Base-by-base conservation (phyloP, 2,113 vertebrate species). In the Megaceryle maxima region DNA sequence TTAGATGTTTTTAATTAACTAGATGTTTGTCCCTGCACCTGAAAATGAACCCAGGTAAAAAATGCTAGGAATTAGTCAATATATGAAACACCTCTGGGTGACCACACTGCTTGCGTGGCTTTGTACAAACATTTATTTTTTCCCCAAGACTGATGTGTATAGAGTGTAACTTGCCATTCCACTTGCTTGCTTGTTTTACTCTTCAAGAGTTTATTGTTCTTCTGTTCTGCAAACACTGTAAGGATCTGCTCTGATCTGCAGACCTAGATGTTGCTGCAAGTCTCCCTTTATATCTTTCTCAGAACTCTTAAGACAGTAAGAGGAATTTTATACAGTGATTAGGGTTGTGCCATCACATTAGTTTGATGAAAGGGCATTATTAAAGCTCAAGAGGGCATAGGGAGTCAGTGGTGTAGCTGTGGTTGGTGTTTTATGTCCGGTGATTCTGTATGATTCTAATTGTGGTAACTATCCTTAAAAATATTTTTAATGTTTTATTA, bases 41-140 rank as follows among this genome's bases (percentile, higher is more conserved):
- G 77, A 48, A 95, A 68, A 20, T 26, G n/a, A 94, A 90, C 73
- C 19, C 76, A 44, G 78, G 73, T 78, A 25, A 91, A 84, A 91
- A 85, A 85, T 50, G 70, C 50, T 79, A 79, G 75, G 82, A 95
- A 94, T 94, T 69, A 91, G 63, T 77, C 90, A 82, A 87, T 87
- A 84, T 28, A 76, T 43, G 19, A 83, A 92, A 85, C 62, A 63
- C 9, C 56, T 81, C 51, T 46, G 33, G 33, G 56, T 93, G 68
- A 75, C 56, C 39, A 53, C 46, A 59, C 55, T 84, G 76, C 76
- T 72, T 83, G 76, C 92, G 60, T 83, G 83, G 73, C 86, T 90
- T 88, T 95, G 92, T 88, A 75, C 85, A 96, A 96, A 94, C 88
- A 96, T 93, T 95, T 90, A 48, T 94, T 94, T 96, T 96, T 92